phyloP scores from a whole-genome alignment of 2,888 invertebrate genomes.

The Sinelater perroti region DNA sequence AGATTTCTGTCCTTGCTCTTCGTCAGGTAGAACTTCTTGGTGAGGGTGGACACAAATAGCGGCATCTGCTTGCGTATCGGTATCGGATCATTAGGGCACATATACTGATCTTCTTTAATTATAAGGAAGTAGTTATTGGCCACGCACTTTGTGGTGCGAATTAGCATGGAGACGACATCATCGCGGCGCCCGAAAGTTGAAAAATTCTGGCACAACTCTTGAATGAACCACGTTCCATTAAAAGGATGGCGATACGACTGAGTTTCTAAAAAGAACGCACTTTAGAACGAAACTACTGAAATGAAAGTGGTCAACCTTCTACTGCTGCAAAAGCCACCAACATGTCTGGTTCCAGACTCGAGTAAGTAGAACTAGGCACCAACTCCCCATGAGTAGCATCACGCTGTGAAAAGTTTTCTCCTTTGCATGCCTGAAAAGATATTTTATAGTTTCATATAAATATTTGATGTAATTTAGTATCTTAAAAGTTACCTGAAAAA shows the following conservation, averaged over 20 bases:
- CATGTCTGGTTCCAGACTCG: constrained; percentile 20
- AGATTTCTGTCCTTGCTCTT: constrained; percentile 50
- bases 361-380: constrained; percentile 11
- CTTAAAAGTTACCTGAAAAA: constrained; percentile 56
- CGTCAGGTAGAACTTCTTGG: constrained; percentile 54
- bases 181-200: constrained; percentile 51
- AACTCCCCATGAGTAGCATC: not conserved
- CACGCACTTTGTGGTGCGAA: constrained; percentile 54
- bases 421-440: constrained; percentile 54
- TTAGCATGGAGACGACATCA: constrained; percentile 53
- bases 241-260: constrained; percentile 27
- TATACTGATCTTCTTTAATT: constrained; percentile 1
- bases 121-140: constrained; percentile 49
- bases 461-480: not conserved
- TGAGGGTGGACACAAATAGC: constrained; percentile 53
- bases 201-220: constrained; percentile 55
- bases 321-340: constrained; percentile 26
- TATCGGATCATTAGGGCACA: not conserved
- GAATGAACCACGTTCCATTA: constrained; percentile 56
- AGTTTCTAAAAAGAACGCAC: constrained; percentile 7
- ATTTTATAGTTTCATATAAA: not conserved
- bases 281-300: not conserved
- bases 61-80: constrained; percentile 52
- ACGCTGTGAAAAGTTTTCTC: constrained; percentile 21
- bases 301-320: constrained; percentile 15